A percentile compares a stretch with the other conserved stretches of the same genome.
These are phyloP conservation scores for Leptonema lineaticorne DNA, from an alignment of 1,140 invertebrate species.

Conservation along the genomic window DNA sequence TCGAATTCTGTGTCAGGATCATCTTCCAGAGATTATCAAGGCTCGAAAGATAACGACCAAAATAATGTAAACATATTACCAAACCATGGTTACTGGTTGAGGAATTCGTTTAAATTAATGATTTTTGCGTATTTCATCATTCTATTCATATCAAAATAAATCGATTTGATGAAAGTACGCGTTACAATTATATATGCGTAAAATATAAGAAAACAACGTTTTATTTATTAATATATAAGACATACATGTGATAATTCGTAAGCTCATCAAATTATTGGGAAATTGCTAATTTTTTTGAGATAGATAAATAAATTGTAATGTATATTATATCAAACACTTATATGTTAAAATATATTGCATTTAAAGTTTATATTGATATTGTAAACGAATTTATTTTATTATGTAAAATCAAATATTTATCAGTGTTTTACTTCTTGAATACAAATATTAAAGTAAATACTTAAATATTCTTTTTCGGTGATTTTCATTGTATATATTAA, in stretches of 20 bases:
- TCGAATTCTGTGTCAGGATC: conserved; percentile 32
- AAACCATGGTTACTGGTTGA: neutral
- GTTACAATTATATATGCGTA: neutral
- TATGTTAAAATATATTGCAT: neutral
- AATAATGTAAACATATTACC: conserved; percentile 4
- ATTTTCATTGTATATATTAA: too few species aligned
- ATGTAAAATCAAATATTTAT: too few species aligned
- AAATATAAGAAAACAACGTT: neutral
- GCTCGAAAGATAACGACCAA: conserved; percentile 15
- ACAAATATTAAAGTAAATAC: too few species aligned
- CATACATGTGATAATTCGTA: neutral
- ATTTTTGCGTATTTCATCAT: neutral
- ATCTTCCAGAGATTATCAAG: conserved; percentile 20
- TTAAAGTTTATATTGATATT: neutral
- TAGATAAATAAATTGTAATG: neutral
- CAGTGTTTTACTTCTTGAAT: too few species aligned
- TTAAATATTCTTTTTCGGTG: too few species aligned
- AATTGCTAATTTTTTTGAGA: neutral
- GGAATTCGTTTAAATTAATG: neutral
- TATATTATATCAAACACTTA: too few species aligned
- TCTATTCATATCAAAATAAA: neutral
- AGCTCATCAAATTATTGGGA: neutral
- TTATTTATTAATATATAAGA: neutral
- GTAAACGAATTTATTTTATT: too few species aligned
- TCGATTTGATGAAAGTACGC: neutral